phyloP scores from a whole-genome alignment of 1,140 invertebrate genomes.

The Brevipalpus yothersi region DNA sequence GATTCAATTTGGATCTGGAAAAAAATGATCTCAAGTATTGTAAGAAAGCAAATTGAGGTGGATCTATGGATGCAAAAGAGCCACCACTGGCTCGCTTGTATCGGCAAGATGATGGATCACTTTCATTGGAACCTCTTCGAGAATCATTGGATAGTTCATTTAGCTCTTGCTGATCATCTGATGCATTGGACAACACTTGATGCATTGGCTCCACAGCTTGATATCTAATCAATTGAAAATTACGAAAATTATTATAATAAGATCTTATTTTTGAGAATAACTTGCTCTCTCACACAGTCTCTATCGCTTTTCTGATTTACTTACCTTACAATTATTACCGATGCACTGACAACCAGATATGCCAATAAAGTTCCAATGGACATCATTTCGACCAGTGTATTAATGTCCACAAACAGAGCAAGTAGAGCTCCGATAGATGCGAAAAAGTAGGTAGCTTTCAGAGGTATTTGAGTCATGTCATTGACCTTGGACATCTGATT shows the following conservation, averaged over 20 bases:
- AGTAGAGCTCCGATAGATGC: constrained; percentile 47
- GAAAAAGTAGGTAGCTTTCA: constrained; percentile 50
- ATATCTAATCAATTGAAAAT: background rate
- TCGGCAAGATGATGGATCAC: background rate
- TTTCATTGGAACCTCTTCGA: background rate
- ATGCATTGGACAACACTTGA: background rate
- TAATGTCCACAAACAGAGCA: constrained; percentile 60
- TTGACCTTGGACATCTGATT: constrained; percentile 16
- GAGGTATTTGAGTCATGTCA: constrained; percentile 34
- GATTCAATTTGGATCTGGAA: background rate
- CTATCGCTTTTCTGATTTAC: constrained; percentile 65
- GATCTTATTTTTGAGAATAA: constrained; percentile 10
- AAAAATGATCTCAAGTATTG: background rate
- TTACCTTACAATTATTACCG: constrained; percentile 46
- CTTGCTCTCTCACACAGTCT: constrained; percentile 6
- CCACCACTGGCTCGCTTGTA: background rate
- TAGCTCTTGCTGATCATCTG: constrained; percentile 3
- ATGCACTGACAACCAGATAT: constrained; percentile 69
- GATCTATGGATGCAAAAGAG: background rate
- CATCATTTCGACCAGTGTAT: constrained; percentile 81
- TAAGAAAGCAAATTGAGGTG: background rate
- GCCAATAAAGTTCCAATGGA: constrained; percentile 79
- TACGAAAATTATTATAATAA: too few species aligned
- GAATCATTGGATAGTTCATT: background rate
- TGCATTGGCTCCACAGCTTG: background rate